These are phyloP conservation scores for Anastrepha obliqua DNA, from an alignment of 1,140 invertebrate species.

Conservation along the genomic window DNA sequence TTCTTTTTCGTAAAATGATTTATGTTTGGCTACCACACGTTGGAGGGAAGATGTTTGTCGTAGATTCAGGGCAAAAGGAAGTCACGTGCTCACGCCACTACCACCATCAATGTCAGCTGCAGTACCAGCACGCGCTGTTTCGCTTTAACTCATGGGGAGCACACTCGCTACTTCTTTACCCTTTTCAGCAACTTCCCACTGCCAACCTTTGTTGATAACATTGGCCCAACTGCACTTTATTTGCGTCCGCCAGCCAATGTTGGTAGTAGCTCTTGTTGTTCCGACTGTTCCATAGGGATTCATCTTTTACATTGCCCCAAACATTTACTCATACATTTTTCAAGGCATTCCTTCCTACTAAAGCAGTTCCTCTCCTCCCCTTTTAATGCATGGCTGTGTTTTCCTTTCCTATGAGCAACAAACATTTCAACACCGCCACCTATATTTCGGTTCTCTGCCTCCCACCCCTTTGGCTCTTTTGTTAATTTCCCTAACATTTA, in stretches of 20 bases:
- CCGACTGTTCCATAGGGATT: neutral
- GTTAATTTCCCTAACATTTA: constrained; percentile 45
- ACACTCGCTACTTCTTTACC: neutral
- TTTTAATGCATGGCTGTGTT: neutral
- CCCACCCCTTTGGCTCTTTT: neutral
- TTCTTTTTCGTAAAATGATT: constrained; percentile 53
- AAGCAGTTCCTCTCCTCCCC: neutral
- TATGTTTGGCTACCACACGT: constrained; percentile 31
- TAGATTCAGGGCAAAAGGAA: constrained; percentile 42
- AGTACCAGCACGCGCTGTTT: neutral
- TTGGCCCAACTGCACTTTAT: constrained; percentile 40
- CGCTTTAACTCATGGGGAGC: neutral
- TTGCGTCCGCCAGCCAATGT: constrained; percentile 16
- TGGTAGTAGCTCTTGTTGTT: constrained; percentile 4
- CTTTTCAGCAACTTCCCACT: no score
- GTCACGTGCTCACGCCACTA: constrained; percentile 13
- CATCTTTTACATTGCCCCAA: neutral
- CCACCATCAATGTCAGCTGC: neutral
- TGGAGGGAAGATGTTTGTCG: neutral
- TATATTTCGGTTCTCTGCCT: neutral
- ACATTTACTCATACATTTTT: constrained; percentile 1
- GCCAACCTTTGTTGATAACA: neutral
- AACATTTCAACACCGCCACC: neutral
- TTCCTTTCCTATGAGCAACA: neutral
- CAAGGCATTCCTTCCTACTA: neutral